These are phyloP conservation scores for Megaleporinus macrocephalus DNA, from an alignment of 2,113 vertebrate genomes.

Conservation along the genomic window DNA sequence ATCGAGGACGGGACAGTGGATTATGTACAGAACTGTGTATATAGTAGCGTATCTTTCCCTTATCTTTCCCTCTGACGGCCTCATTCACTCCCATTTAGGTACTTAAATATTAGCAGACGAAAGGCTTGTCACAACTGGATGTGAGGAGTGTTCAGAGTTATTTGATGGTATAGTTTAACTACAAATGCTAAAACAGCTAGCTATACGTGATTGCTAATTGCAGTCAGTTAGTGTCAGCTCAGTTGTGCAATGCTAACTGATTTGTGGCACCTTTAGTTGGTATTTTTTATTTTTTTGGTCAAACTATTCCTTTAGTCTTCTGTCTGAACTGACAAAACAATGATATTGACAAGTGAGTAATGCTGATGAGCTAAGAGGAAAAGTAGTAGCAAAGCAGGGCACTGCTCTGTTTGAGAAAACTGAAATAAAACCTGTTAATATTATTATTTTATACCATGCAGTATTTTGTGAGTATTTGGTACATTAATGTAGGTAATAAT, in stretches of 20 bases:
- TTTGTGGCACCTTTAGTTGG: not conserved
- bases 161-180: not conserved
- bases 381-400: not conserved
- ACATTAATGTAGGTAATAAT: not conserved
- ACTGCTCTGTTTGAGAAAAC: not conserved
- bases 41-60: constrained; percentile 70
- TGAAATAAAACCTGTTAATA: constrained; percentile 23
- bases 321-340: not conserved
- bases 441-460: constrained; percentile 64
- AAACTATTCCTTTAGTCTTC: not conserved
- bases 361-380: not conserved
- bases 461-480: constrained; percentile 58
- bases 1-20: constrained; percentile 60
- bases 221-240: not conserved
- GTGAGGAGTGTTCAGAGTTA: not conserved
- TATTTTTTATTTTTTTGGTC: not conserved
- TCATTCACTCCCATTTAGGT: constrained; percentile 35
- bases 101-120: constrained; percentile 35
- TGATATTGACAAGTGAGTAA: not conserved
- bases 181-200: not conserved
- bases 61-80: constrained; percentile 43
- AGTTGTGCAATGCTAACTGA: not conserved
- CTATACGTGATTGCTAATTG: not conserved
- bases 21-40: constrained; percentile 73
- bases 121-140: constrained; percentile 23